Base-by-base conservation (phyloP, 2,797 vertebrate species). In the Lateolabrax maculatus region DNA sequence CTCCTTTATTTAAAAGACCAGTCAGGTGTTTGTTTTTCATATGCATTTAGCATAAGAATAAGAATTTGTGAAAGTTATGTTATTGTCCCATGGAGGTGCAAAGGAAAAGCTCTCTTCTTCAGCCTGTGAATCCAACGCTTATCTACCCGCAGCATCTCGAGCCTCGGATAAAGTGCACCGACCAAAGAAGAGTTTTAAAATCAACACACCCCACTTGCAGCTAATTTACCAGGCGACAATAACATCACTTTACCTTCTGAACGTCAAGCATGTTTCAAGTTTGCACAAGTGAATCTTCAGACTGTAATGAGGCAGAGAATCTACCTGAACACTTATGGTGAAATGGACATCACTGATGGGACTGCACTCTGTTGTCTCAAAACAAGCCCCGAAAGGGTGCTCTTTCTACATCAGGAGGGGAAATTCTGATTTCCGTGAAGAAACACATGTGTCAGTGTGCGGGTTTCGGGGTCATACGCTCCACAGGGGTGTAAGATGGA, bases 381-480 rank as follows among this genome's bases (percentile, higher is more conserved):
- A 34, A 34, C 3, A 34, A 34, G 3, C 31, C 31, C 31, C 31
- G 31, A 34, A 5, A 34, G n/a, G 0, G 9, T 7, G 29, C 23
- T n/a, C 16, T 11, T 52, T 67, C 21, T 39, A 9, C 16, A 23
- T 13, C 8, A 6, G 11, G 8, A 4, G 19, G 19, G 3, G 4
- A 37, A 51, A 51, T 12, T 43, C 5, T 46, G n/a, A n/a, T n/a
- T n/a, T n/a, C 4, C 8, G 13, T 44, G 4, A 29, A 15, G 2
- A 58, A 71, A 29, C 48, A 16, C 48, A 12, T 18, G 3, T 16
- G 34, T 36, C 43, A 44, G 12, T 25, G 9, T 46, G 72, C 18
- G 9, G 65, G 72, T 75, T 51, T 41, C 16, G 65, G 51, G 52
- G 29, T 69, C 52, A 46, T 8, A 12, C 19, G 8, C 13, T 18